phyloP scores from a whole-genome alignment of 2,113 vertebrate genomes.

The Chamaetylas fuelleborni region DNA sequence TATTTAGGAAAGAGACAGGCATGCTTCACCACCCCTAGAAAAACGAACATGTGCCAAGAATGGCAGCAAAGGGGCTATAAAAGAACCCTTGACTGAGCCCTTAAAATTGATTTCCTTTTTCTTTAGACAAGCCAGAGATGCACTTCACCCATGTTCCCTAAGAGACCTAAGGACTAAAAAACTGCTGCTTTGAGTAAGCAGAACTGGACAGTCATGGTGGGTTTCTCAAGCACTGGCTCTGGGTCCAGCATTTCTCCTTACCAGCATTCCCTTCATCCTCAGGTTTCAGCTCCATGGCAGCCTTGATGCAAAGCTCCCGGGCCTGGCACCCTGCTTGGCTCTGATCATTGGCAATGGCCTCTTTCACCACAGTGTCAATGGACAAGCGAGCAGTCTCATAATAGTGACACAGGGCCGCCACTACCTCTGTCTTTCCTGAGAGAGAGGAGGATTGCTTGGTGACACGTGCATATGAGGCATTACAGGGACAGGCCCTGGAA shows the following conservation, averaged over 20 bases:
- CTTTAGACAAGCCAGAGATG: neutral
- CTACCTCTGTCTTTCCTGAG: slow-evolving; percentile 72
- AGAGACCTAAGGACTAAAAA: neutral
- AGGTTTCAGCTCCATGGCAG: slow-evolving; percentile 56
- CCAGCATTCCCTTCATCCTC: slow-evolving; percentile 61
- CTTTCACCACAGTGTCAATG: slow-evolving; percentile 78
- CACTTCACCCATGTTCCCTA: rapidly evolving
- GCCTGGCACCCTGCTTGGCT: slow-evolving; percentile 67
- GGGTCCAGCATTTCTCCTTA: slow-evolving; percentile 29
- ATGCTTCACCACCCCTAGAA: neutral
- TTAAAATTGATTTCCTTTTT: neutral
- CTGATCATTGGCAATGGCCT: slow-evolving; percentile 72
- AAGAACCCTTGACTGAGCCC: neutral
- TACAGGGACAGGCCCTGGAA: neutral
- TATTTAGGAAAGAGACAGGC: neutral
- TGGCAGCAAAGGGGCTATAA: neutral
- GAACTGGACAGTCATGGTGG: neutral
- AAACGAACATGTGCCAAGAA: neutral
- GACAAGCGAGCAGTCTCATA: slow-evolving; percentile 75
- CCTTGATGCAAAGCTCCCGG: slow-evolving; percentile 75
- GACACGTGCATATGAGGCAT: neutral
- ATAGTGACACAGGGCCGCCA: slow-evolving; percentile 69
- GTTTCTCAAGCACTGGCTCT: neutral
- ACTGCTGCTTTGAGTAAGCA: neutral
- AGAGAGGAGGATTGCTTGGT: neutral